These are phyloP conservation scores for Aplochiton taeniatus DNA, from an alignment of 2,797 vertebrate genomes.

Conservation along the genomic window DNA sequence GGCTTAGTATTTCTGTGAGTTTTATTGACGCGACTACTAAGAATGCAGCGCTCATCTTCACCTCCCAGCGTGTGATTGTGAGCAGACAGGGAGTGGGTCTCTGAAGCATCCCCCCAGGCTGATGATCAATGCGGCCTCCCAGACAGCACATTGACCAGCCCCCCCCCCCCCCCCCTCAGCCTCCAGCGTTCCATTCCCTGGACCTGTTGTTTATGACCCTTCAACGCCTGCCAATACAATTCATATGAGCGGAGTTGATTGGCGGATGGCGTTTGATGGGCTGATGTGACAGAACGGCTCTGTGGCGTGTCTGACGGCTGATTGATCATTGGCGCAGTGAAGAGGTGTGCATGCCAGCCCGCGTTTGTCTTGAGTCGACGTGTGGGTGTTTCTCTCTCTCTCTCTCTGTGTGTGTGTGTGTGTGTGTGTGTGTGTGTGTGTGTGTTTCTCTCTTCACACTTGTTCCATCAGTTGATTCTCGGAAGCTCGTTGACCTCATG, in stretches of 20 bases:
- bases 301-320: constrained; percentile 15
- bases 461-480: constrained; percentile 8
- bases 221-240: constrained; percentile 50
- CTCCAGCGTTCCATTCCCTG: constrained; percentile 25
- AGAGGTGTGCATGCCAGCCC: no score
- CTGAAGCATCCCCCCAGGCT: not conserved
- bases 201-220: constrained; percentile 31
- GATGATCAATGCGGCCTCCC: constrained; percentile 17
- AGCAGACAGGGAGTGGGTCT: not conserved
- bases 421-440: no score
- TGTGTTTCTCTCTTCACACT: no score
- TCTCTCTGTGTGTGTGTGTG: no score
- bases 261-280: constrained; percentile 19
- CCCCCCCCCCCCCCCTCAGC: not conserved
- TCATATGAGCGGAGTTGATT: constrained; percentile 46
- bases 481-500: constrained; percentile 50
- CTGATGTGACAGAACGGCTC: constrained; percentile 33
- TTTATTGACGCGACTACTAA: not conserved
- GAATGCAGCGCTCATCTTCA: not conserved
- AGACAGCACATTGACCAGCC: not conserved
- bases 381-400: no score
- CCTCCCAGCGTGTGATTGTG: constrained; percentile 9
- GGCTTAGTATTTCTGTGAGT: no score
- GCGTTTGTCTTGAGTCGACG: not conserved
- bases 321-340: constrained; percentile 1